Evolutionary conservation across 2,797 vertebrate species (phyloP).

Genomic region (Enteromius paludinosus): DNA sequence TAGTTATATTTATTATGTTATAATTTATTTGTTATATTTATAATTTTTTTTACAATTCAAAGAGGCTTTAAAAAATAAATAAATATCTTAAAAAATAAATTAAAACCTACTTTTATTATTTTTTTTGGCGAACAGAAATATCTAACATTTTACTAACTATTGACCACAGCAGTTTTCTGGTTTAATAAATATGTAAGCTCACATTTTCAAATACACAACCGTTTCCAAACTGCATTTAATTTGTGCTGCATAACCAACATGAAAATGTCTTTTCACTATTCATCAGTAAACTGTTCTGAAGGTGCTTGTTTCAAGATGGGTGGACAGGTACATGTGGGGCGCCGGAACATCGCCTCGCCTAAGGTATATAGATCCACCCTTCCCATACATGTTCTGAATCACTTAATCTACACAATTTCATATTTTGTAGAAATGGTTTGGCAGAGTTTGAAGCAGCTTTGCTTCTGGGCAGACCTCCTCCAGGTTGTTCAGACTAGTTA

Average conservation of each 20-base stretch:
- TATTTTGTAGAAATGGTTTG: constrained; percentile 4
- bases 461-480: background rate
- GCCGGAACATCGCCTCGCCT: background rate
- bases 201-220: background rate
- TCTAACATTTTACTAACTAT: background rate
- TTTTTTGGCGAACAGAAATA: background rate
- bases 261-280: background rate
- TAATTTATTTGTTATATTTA: too few relatives aligned
- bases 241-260: background rate
- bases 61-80: too few relatives aligned
- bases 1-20: too few relatives aligned
- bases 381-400: background rate
- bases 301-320: background rate
- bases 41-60: background rate
- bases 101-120: background rate
- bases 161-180: background rate
- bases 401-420: background rate
- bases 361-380: background rate
- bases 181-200: background rate
- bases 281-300: background rate
- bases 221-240: background rate
- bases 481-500: constrained; percentile 7
- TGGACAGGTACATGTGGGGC: background rate
- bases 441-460: constrained; percentile 7
- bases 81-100: background rate